These are phyloP conservation scores for Pelodytes ibericus DNA, from an alignment of 2,797 vertebrate genomes.

Conservation along the genomic window DNA sequence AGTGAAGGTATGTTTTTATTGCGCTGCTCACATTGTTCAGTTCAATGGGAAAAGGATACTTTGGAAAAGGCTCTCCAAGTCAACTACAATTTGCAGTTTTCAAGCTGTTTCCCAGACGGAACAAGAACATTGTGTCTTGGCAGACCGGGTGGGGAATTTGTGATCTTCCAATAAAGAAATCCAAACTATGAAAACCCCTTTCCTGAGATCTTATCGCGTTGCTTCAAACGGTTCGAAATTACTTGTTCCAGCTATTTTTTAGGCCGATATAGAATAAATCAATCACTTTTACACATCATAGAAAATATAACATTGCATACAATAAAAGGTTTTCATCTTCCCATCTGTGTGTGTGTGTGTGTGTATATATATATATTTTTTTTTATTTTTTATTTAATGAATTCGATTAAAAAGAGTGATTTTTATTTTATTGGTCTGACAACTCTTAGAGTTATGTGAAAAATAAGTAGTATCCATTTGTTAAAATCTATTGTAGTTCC, in stretches of 20 bases:
- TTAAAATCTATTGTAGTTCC: too few species aligned
- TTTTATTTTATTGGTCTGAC: too few species aligned
- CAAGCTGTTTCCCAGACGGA: conserved; percentile 72
- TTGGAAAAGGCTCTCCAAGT: conserved; percentile 55
- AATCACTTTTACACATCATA: not conserved
- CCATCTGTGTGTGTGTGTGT: too few species aligned
- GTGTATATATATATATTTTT: too few species aligned
- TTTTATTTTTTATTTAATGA: too few species aligned
- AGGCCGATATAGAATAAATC: conserved; percentile 38
- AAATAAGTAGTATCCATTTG: too few species aligned
- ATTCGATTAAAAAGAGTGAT: too few species aligned
- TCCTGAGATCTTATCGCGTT: conserved; percentile 70
- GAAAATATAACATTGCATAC: not conserved
- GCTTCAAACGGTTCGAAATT: conserved; percentile 61
- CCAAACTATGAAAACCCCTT: conserved; percentile 57
- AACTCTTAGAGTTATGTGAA: too few species aligned
- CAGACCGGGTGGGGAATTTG: conserved; percentile 65
- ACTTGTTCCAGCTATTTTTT: conserved; percentile 65
- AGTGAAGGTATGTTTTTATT: conserved; percentile 59
- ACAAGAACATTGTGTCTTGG: conserved; percentile 74
- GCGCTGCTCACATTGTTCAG: conserved; percentile 61
- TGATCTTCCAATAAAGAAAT: conserved; percentile 69
- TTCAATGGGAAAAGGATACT: conserved; percentile 57
- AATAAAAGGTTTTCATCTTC: too few species aligned
- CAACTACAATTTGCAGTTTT: conserved; percentile 64